Evolutionary conservation across 2,797 vertebrate species (phyloP), one percentile per base, ranked within the genome.

Genomic region (Galagoides demidoff): DNA sequence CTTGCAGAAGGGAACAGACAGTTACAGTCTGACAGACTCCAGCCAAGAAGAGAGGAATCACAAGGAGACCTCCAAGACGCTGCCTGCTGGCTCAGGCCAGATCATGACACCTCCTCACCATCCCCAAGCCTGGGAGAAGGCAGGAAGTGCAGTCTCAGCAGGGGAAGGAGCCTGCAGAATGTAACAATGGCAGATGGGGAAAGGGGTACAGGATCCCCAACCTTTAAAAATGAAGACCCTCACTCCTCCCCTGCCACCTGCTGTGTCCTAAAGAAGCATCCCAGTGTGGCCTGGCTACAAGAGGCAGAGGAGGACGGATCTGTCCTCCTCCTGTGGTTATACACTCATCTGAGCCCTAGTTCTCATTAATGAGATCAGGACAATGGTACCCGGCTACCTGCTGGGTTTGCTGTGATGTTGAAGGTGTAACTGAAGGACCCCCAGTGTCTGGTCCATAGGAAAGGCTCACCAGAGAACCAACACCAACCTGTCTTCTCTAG

Each of bases 221-320:
- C 57, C 49, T 91, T 61, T 49, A 59, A 43, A 85, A 79, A 45
- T 37, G 16, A 78, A 95, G 45, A 23, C 13, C n/a, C 6, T 14
- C 0, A 0, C 29, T 37, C 22, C 4, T 0, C 31, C 43, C 4
- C 8, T 6, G 27, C n/a, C 64, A 49, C 52, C 55, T 68, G 0
- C 1, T 16, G 43, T 3, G 89, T 57, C 66, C 66, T 4, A 0
- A 81, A 93, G 77, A 77, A 89, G 63, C 31, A 34, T 74, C 55
- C 61, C 7, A 23, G 49, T 11, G 31, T 45, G 34, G n/a, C 49
- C 2, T 45, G 34, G 73, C 34, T 0, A 0, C 7, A 25, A 55
- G 23, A 17, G 77, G n/a, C 34, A 68, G 68, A 29, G 31, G 23
- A 61, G 22, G 39, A 61, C 6, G 0, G n/a, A 29, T 79, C 37